Evolutionary conservation across 2,888 invertebrate genomes (phyloP).

Genomic region (Herminia tarsipennalis): DNA sequence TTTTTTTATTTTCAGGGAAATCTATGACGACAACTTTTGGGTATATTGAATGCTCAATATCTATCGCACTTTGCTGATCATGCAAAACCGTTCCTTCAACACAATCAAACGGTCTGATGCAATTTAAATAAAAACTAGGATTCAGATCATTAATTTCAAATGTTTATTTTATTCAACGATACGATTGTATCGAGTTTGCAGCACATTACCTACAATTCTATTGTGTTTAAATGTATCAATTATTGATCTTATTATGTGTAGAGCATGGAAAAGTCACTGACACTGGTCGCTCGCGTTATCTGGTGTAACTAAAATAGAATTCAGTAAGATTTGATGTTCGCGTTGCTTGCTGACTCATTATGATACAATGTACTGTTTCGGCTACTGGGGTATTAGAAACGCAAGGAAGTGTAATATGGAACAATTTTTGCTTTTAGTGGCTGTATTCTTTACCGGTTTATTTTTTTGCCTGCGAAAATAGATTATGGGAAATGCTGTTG

Average conservation of each 20-base stretch:
- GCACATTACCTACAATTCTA: constrained; percentile 25
- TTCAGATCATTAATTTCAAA: constrained; percentile 6
- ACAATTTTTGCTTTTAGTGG: background rate
- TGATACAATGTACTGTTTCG: constrained; percentile 24
- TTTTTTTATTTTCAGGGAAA: no score
- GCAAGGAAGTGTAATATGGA: background rate
- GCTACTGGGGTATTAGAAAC: constrained; percentile 12
- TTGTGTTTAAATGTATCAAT: constrained; percentile 14
- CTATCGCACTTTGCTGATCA: no score
- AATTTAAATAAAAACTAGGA: no score
- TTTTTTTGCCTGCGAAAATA: background rate
- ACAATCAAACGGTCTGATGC: no score
- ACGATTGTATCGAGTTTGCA: constrained; percentile 20
- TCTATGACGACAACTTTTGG: no score
- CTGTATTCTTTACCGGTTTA: background rate
- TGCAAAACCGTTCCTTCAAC: no score
- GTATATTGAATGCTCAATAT: no score
- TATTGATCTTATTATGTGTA: background rate
- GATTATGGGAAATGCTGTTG: no score
- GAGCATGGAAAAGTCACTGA: constrained; percentile 47
- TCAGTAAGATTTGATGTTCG: constrained; percentile 47
- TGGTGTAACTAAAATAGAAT: constrained; percentile 53
- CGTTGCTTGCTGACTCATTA: constrained; percentile 47
- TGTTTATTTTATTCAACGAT: constrained; percentile 24
- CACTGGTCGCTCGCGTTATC: constrained; percentile 44